These are phyloP conservation scores for Dolichomitus sp. DNA, from an alignment of 2,888 invertebrate genomes.

Conservation along the genomic window DNA sequence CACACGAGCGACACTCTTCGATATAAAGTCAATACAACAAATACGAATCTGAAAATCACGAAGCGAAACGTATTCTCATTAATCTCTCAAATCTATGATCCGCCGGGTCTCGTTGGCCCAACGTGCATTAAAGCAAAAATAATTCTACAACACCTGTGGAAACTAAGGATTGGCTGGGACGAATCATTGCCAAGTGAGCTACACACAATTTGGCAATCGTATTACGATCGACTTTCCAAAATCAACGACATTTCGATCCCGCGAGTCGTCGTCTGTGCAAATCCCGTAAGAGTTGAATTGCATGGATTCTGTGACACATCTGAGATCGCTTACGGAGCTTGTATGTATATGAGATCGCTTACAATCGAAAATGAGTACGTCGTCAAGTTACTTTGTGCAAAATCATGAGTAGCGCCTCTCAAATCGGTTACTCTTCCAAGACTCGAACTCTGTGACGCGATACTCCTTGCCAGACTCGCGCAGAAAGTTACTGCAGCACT, in stretches of 20 bases:
- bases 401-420: slow-evolving; percentile 58
- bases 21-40: slow-evolving; percentile 17
- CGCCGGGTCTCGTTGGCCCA: slow-evolving; percentile 21
- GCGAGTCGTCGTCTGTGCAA: slow-evolving; percentile 4
- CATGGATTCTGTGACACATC: slow-evolving; percentile 29
- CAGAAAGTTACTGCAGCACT: slow-evolving; percentile 42
- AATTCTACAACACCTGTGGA: slow-evolving; percentile 11
- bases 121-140: slow-evolving; percentile 20
- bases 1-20: slow-evolving; percentile 11
- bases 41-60: slow-evolving; percentile 5
- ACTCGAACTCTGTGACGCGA: slow-evolving; percentile 31
- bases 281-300: background rate
- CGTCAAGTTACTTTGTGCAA: slow-evolving; percentile 12
- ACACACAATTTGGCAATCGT: background rate
- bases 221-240: background rate
- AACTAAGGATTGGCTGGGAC: slow-evolving; percentile 5
- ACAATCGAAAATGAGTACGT: background rate
- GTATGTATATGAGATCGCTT: slow-evolving; percentile 8
- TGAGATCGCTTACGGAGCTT: slow-evolving; percentile 15
- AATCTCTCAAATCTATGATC: slow-evolving; percentile 7
- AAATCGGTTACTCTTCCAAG: slow-evolving; percentile 58
- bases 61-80: slow-evolving; percentile 8
- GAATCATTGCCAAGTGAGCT: background rate
- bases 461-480: slow-evolving; percentile 7
- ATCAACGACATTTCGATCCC: slow-evolving; percentile 34